Conservation (phyloP, 2,797 vertebrate genomes). For the Coluber constrictor region DNA sequence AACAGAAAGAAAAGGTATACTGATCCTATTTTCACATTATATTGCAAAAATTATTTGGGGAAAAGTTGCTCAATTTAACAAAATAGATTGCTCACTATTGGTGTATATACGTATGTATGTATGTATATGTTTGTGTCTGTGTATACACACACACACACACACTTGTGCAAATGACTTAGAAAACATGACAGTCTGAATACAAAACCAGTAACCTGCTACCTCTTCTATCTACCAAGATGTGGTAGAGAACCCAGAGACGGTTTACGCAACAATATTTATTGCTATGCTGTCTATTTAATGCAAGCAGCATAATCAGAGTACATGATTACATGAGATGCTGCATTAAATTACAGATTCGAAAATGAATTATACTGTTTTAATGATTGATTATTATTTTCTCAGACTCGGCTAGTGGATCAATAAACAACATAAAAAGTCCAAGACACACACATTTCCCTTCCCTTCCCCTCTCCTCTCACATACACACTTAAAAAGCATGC, state of each 20-base stretch:
- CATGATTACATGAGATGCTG: not conserved
- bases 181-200: not conserved
- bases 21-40: not conserved
- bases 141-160: no score
- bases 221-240: not conserved
- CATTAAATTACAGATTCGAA: not conserved
- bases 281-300: not conserved
- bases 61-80: not conserved
- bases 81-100: not conserved
- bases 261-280: not conserved
- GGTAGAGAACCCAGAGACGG: not conserved
- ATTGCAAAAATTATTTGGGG: not conserved
- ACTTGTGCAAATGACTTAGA: not conserved
- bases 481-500: not conserved
- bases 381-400: not conserved
- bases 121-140: not conserved
- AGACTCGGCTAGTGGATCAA: not conserved
- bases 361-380: not conserved
- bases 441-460: not conserved
- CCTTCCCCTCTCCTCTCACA: not conserved
- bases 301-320: not conserved
- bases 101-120: not conserved
- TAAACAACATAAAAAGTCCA: not conserved
- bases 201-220: not conserved
- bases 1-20: not conserved